A percentile compares a stretch with the other conserved stretches of the same genome.
Evolutionary conservation across 2,797 vertebrate species (phyloP).

Genomic region (Enteromius treurensis): DNA sequence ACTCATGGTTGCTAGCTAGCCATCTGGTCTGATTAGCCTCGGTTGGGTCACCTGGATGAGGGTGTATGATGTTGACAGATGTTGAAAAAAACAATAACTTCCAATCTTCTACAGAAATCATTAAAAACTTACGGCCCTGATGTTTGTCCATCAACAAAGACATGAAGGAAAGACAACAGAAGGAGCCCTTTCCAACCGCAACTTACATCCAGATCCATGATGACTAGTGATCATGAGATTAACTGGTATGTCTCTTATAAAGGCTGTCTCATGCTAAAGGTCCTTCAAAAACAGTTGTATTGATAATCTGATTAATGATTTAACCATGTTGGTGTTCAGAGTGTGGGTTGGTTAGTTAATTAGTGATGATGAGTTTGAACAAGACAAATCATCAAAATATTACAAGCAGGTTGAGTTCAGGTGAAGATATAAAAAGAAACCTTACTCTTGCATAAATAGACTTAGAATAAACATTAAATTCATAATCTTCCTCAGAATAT

Average conservation of each 20-base stretch:
- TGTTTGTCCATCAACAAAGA: slow-evolving; percentile 38
- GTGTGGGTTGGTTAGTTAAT: neutral
- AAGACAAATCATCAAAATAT: neutral
- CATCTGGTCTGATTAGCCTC: too few relatives aligned
- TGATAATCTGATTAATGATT: slow-evolving; percentile 52
- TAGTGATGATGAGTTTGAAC: neutral
- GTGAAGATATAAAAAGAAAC: neutral
- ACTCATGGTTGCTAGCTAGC: too few relatives aligned
- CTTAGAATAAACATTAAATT: neutral
- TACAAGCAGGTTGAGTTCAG: neutral
- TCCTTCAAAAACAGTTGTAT: slow-evolving; percentile 3
- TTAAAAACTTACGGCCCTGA: slow-evolving; percentile 48
- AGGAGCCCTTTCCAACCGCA: slow-evolving; percentile 24
- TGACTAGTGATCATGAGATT: slow-evolving; percentile 15
- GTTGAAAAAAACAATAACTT: too few relatives aligned
- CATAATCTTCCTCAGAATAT: neutral
- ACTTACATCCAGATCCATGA: slow-evolving; percentile 30
- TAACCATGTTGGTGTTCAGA: neutral
- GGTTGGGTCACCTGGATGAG: too few relatives aligned
- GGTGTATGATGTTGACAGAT: too few relatives aligned
- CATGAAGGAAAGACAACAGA: slow-evolving; percentile 23
- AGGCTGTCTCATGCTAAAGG: neutral
- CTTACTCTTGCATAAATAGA: neutral
- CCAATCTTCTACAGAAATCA: too few relatives aligned
- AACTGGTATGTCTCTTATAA: slow-evolving; percentile 29